phyloP scores from a whole-genome alignment of 2,888 invertebrate species.

The Phortica magna region DNA sequence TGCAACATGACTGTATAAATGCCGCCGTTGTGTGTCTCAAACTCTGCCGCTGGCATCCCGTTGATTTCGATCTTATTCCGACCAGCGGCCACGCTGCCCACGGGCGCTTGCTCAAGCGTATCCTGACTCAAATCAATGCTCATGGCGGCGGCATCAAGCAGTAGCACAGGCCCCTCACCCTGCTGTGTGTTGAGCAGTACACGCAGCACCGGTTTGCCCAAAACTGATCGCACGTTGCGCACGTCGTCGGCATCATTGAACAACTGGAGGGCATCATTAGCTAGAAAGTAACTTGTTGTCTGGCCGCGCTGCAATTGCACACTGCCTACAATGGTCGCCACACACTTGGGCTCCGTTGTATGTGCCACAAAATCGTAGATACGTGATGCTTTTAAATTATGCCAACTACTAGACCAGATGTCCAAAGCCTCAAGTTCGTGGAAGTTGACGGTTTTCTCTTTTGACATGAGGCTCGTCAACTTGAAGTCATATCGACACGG shows the following conservation, averaged over 20 bases:
- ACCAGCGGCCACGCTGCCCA: slow-evolving; percentile 60
- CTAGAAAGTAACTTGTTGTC: slow-evolving; percentile 72
- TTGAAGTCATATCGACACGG: slow-evolving; percentile 80
- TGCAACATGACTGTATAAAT: slow-evolving; percentile 81
- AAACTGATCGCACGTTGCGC: slow-evolving; percentile 67
- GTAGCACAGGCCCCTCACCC: slow-evolving; percentile 54
- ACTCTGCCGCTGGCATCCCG: slow-evolving; percentile 53
- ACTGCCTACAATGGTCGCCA: slow-evolving; percentile 37
- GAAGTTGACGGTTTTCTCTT: no score
- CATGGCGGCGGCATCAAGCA: slow-evolving; percentile 45
- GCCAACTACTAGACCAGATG: slow-evolving; percentile 77
- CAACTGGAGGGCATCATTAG: slow-evolving; percentile 52
- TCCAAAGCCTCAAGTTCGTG: slow-evolving; percentile 69
- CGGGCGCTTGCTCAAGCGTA: background rate
- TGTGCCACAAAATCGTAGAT: slow-evolving; percentile 77
- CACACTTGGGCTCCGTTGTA: slow-evolving; percentile 37
- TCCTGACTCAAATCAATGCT: background rate
- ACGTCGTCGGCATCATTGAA: slow-evolving; percentile 64
- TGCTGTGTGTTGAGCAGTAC: slow-evolving; percentile 68
- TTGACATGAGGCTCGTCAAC: background rate
- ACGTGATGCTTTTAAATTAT: slow-evolving; percentile 73
- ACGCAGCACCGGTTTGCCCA: slow-evolving; percentile 70
- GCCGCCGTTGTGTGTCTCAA: slow-evolving; percentile 82
- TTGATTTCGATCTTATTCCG: slow-evolving; percentile 55
- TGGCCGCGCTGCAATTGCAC: slow-evolving; percentile 63